phyloP scores from a whole-genome alignment of 2,113 vertebrate genomes.

The Toxostoma redivivum region DNA sequence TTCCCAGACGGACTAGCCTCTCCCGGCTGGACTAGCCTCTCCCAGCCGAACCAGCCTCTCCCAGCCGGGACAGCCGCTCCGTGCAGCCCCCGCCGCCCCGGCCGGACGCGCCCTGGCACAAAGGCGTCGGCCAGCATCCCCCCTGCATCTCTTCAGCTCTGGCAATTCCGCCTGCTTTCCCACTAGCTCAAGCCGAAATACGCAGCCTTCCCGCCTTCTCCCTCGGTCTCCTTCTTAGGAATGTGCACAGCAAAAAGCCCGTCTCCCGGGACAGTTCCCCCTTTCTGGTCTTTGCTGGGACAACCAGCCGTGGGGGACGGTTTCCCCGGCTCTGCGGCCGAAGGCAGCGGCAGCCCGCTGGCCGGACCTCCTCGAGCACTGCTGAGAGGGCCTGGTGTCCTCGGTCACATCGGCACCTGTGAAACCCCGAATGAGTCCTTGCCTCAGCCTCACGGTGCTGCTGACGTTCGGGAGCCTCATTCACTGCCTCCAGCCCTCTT shows the following conservation, averaged over 20 bases:
- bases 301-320: not conserved
- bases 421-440: not conserved
- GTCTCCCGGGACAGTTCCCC: rapidly evolving
- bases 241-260: not conserved
- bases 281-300: not conserved
- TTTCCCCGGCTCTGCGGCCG: not conserved
- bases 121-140: not conserved
- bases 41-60: no score
- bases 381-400: not conserved
- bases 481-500: not conserved
- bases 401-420: not conserved
- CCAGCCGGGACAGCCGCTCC: not conserved
- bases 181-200: not conserved
- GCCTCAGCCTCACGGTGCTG: not conserved
- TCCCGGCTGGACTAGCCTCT: no score
- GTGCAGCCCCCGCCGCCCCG: not conserved
- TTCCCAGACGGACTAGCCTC: no score
- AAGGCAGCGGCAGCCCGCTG: not conserved
- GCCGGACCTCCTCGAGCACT: not conserved
- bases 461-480: not conserved
- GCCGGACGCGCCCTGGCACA: not conserved
- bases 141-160: rapidly evolving
- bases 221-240: not conserved
- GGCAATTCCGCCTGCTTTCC: not conserved
- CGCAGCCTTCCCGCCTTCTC: not conserved